A percentile compares a stretch with the other conserved stretches of the same genome.
phyloP scores from a whole-genome alignment of 2,113 vertebrate species.

The Xenotilapia longispinis region DNA sequence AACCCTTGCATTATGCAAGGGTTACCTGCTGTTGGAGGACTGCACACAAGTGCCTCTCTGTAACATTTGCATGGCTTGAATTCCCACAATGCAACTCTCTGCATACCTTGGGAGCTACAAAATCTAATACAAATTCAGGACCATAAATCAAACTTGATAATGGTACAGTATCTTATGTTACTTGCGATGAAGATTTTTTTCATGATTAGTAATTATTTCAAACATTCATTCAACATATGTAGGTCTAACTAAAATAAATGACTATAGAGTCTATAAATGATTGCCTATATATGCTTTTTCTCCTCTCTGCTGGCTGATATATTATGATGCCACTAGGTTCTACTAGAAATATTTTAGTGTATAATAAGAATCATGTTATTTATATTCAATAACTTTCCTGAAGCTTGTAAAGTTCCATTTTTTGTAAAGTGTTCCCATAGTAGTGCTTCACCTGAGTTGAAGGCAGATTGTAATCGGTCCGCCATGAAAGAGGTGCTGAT shows the following conservation, averaged over 20 bases:
- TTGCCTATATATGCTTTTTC: background rate
- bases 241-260: background rate
- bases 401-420: slow-evolving; percentile 25
- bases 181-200: background rate
- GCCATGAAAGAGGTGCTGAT: slow-evolving; percentile 33
- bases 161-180: background rate
- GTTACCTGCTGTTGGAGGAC: background rate
- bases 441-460: slow-evolving; percentile 11
- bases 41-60: background rate
- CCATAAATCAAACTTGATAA: background rate
- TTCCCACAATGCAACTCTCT: background rate
- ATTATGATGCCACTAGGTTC: background rate
- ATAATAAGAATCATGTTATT: background rate
- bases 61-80: background rate
- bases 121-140: background rate
- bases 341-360: background rate
- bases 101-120: background rate
- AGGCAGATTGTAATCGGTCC: slow-evolving; percentile 39
- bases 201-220: background rate
- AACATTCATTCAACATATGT: background rate
- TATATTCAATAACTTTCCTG: slow-evolving; percentile 23
- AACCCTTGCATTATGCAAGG: background rate
- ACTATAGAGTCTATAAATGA: background rate
- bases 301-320: background rate
- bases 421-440: slow-evolving; percentile 9